Evolutionary conservation across 2,888 invertebrate genomes (phyloP).

Genomic region (Heteropelma amictum): DNA sequence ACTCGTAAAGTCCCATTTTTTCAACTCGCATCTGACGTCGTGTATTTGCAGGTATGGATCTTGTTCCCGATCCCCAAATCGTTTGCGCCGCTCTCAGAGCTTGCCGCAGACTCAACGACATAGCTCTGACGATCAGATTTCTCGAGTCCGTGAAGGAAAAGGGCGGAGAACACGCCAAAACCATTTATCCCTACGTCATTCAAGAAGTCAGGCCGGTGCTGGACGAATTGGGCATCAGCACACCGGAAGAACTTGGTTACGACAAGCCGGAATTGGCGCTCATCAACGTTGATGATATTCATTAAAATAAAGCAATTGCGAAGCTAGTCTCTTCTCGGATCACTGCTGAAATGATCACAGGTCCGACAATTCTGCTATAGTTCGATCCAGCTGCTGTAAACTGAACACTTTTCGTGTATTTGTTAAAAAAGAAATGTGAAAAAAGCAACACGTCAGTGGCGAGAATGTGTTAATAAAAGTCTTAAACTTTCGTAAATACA

Average conservation of each 20-base stretch:
- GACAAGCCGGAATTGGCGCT: conserved; percentile 97
- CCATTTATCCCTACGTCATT: conserved; percentile 92
- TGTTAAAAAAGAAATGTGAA: neutral
- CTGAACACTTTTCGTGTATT: conserved; percentile 36
- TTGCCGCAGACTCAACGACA: conserved; percentile 96
- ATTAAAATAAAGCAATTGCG: conserved; percentile 66
- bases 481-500: conserved; percentile 8
- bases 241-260: conserved; percentile 97
- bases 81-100: conserved; percentile 92
- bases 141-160: conserved; percentile 95
- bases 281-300: conserved; percentile 85
- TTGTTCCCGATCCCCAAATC: conserved; percentile 95
- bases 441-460: neutral
- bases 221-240: conserved; percentile 94
- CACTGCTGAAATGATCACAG: conserved; percentile 7
- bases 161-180: conserved; percentile 86
- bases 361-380: conserved; percentile 10
- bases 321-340: conserved; percentile 45
- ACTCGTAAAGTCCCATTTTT: neutral
- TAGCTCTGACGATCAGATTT: conserved; percentile 93
- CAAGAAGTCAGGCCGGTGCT: conserved; percentile 96
- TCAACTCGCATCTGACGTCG: neutral
- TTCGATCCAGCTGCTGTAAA: neutral
- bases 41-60: conserved; percentile 86
- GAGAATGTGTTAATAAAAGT: conserved; percentile 49